A percentile compares a stretch with the other conserved stretches of the same genome.
These are phyloP conservation scores for Rotaria magnacalcarata DNA, from an alignment of 2,888 invertebrate genomes.

Conservation along the genomic window DNA sequence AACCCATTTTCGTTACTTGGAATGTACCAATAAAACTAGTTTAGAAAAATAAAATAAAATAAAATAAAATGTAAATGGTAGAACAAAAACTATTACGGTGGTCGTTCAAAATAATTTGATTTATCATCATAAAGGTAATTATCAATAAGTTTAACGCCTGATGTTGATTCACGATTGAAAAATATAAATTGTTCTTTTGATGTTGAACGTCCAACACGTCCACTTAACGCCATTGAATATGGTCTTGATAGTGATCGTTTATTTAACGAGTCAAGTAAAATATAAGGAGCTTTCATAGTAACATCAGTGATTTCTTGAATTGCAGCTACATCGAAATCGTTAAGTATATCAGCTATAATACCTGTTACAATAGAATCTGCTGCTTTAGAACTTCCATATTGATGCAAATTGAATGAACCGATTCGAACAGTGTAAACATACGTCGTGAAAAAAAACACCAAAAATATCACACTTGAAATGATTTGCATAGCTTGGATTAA, in stretches of 20 bases:
- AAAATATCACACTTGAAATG: not conserved
- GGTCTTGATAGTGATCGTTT: not conserved
- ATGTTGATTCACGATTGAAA: slow-evolving; percentile 37
- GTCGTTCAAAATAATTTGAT: not conserved
- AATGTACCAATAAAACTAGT: not conserved
- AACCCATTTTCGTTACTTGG: not conserved
- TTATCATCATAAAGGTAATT: not conserved
- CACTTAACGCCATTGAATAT: not conserved
- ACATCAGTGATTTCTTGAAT: slow-evolving; percentile 21
- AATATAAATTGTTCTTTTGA: not conserved
- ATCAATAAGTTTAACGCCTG: not conserved
- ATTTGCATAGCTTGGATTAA: not conserved
- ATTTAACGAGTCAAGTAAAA: not conserved
- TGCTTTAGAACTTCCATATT: not conserved
- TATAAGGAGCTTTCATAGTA: not conserved
- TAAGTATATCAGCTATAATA: not conserved
- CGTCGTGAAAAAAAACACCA: not conserved
- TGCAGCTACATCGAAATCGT: not conserved
- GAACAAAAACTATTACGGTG: not conserved
- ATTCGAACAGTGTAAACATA: not conserved
- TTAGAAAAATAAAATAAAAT: not conserved
- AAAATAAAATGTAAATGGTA: not conserved
- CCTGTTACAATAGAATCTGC: not conserved
- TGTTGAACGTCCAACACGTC: not conserved
- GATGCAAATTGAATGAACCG: slow-evolving; percentile 15